Conservation (phyloP, 2,113 vertebrate species). For the Chitala chitala region DNA sequence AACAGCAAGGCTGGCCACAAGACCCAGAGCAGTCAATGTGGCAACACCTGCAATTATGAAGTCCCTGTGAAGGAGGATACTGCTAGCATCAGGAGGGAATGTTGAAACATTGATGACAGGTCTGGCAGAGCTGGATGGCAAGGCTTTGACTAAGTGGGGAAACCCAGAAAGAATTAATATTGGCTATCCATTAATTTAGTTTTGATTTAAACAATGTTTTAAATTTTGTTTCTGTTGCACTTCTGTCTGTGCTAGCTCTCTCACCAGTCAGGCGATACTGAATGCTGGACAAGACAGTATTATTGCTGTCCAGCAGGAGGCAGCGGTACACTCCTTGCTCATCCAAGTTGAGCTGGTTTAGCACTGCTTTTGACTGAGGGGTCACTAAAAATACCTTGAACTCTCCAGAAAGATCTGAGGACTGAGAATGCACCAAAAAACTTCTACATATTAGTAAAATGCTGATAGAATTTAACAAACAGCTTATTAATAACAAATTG, state of each 20-base stretch:
- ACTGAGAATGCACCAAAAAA: not conserved
- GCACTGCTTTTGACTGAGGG: slow-evolving; percentile 49
- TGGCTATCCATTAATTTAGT: not conserved
- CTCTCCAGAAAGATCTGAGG: slow-evolving; percentile 36
- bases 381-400: slow-evolving; percentile 50
- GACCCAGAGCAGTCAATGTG: slow-evolving; percentile 42
- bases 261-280: slow-evolving; percentile 50
- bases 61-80: slow-evolving; percentile 19
- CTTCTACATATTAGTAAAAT: not conserved
- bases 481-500: too few species aligned
- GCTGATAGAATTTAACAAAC: not conserved
- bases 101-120: slow-evolving; percentile 38
- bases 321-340: slow-evolving; percentile 58
- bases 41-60: slow-evolving; percentile 41
- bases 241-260: too few species aligned
- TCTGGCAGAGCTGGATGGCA: slow-evolving; percentile 27
- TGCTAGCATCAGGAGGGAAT: slow-evolving; percentile 26
- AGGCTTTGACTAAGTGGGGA: slow-evolving; percentile 41
- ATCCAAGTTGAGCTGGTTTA: slow-evolving; percentile 54
- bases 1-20: slow-evolving; percentile 45
- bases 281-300: slow-evolving; percentile 43
- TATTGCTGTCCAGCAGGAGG: slow-evolving; percentile 41
- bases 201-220: not conserved
- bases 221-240: too few species aligned
- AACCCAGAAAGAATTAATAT: not conserved